Conservation (phyloP, 2,113 vertebrate genomes). For the Ictalurus furcatus region DNA sequence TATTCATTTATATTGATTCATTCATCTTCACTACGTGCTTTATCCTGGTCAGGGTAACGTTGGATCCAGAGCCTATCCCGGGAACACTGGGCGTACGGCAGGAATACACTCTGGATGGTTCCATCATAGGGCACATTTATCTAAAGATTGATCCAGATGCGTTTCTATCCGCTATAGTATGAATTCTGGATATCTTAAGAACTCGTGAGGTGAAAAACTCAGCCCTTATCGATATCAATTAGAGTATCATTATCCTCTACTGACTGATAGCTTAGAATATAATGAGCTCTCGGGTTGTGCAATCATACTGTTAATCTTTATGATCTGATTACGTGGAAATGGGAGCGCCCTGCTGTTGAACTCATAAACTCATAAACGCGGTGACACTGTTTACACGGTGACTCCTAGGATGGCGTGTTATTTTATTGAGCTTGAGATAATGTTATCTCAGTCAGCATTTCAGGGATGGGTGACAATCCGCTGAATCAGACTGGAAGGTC, state of each 20-base stretch:
- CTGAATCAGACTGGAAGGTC: background rate
- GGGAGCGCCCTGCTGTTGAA: constrained; percentile 17
- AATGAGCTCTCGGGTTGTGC: background rate
- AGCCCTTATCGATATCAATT: background rate
- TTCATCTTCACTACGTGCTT: background rate
- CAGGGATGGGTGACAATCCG: background rate
- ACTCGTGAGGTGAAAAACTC: background rate
- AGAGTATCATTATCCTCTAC: background rate
- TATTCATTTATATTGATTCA: too few species aligned
- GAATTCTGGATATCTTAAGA: background rate
- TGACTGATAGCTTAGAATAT: background rate
- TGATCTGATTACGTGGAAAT: background rate
- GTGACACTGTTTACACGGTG: background rate
- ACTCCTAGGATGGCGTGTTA: background rate
- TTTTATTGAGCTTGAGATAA: constrained; percentile 28
- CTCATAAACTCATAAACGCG: constrained; percentile 20
- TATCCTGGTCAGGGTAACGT: background rate
- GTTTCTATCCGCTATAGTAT: background rate
- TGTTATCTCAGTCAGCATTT: constrained; percentile 17
- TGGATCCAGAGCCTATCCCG: background rate
- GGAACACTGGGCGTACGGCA: background rate
- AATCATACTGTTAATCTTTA: constrained; percentile 19
- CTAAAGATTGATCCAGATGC: background rate
- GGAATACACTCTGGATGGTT: background rate
- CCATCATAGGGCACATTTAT: background rate